Base-by-base conservation (phyloP, 1,140 invertebrate species). In the Trachymyrmex cornetzi region DNA sequence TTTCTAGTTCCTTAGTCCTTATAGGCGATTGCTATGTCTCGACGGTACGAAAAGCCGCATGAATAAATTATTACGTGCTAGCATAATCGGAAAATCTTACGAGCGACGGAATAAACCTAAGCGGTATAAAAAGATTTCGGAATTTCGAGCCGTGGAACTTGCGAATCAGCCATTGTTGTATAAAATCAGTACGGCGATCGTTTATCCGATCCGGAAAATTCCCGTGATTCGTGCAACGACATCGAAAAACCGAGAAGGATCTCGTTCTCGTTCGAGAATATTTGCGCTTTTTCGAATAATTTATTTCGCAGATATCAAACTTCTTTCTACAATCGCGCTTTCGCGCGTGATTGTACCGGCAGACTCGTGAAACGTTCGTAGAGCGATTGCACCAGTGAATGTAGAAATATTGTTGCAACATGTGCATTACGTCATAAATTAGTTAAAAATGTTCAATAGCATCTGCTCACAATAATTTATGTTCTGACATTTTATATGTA, bases 21-120 rank as follows among this genome's bases (percentile, higher is more conserved):
- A 38, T 38, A 38, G 77, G 91, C 88, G 79, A 91, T 90, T 84
- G 79, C 81, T 90, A 64, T 86, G 59, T 82, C 88, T 92, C 77
- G 71, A 86, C 88, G 92, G 66, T 90, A 77, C 87, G 87, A 84
- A 91, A 85, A 93, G 92, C 85, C 86, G 89, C 84, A 87, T 94
- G 92, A 93, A 94, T 94, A 95, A 95, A 95, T 94, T 94, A 95
- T 92, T 94, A 94, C 91, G 85, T 89, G 82, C 93, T 94, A 94
- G 85, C 82, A 85, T 92, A 92, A 82, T 91, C 88, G 89, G 89
- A 88, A 92, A 94, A 92, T 93, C 93, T 94, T 94, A 93, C 91
- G 87, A 87, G 87, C 87, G 92, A 93, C 90, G 90, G 91, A 94
- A 92, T 90, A 92, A 92, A 92, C 82, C 87, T 93, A 92, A 90